Evolutionary conservation across 2,888 invertebrate species (phyloP).

Genomic region (Thecocarcelia acutangulata): DNA sequence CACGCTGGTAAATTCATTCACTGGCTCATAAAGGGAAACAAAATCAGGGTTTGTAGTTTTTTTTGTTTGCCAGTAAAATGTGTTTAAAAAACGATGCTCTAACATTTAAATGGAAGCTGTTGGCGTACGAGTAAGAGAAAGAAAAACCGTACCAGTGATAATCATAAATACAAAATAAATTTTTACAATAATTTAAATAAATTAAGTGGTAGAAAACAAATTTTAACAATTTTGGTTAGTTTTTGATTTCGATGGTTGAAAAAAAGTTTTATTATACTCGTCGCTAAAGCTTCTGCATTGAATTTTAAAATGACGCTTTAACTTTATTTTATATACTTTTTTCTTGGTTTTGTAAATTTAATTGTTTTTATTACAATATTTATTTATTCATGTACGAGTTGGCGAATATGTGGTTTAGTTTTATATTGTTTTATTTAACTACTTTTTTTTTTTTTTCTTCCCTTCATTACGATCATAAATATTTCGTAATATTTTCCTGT

Average conservation of each 20-base stretch:
- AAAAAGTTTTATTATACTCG: conserved; percentile 28
- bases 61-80: too few species aligned
- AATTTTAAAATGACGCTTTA: conserved; percentile 29
- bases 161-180: conserved; percentile 10
- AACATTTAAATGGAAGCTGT: conserved; percentile 11
- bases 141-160: background rate
- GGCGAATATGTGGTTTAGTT: conserved; percentile 43
- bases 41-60: too few species aligned
- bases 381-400: conserved; percentile 32
- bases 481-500: conserved; percentile 68
- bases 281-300: background rate
- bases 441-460: background rate
- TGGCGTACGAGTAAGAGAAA: background rate
- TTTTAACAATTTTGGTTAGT: conserved; percentile 43
- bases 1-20: background rate
- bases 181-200: conserved; percentile 44
- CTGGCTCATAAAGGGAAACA: background rate
- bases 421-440: conserved; percentile 31
- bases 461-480: conserved; percentile 58
- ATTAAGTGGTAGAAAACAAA: conserved; percentile 26
- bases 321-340: conserved; percentile 1
- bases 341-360: conserved; percentile 16
- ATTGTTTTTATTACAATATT: conserved; percentile 26
- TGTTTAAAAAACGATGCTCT: background rate
- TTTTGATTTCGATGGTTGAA: conserved; percentile 40